Evolutionary conservation across 2,113 vertebrate species (phyloP), one percentile per base, ranked within the genome.

Genomic region (Turnix velox): DNA sequence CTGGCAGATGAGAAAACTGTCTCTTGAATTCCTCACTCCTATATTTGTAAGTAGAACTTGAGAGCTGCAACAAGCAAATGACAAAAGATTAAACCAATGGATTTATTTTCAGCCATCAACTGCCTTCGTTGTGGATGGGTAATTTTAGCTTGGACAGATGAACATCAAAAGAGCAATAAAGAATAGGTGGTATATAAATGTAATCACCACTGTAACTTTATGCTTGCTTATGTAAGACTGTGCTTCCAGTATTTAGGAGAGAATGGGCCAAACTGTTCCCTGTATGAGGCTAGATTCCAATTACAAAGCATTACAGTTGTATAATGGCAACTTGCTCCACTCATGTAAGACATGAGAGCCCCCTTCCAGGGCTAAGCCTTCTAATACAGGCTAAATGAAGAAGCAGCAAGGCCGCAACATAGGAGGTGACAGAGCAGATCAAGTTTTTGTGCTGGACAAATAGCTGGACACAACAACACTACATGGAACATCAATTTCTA

Each of bases 21-120:
- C 97, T 99, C 94, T 97, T 98, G 92, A 99, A 99, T 94, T 99
- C 99, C 12, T 99, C 99, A 9, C 97, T 97, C 84, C 97, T 98
- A 77, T 99, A 99, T 96, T 98, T 99, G 96, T 99, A 99, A 80
- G 97, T 98, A 12, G 97, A 97, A 90, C 97, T 97, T 48, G 98
- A 97, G 92, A 98, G 84, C 97, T 98, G 98, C 43, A 98, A 97
- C 30, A 96, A 93, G 88, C n/a, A 69, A 94, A 92, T 10, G 20
- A 45, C 48, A 80, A 72, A 91, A 91, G 74, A 77, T 91, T 96
- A 95, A 55, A 67, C 35, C 87, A 94, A 87, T 58, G 87, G 72
- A 51, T 87, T 92, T 94, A 61, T 93, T 96, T 95, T 91, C 89
- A 95, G 73, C 18, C 54, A 62, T 76, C 74, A 72, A 92, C 77